Conservation (phyloP, 2,888 invertebrate genomes). For the Priocnemis perturbator region DNA sequence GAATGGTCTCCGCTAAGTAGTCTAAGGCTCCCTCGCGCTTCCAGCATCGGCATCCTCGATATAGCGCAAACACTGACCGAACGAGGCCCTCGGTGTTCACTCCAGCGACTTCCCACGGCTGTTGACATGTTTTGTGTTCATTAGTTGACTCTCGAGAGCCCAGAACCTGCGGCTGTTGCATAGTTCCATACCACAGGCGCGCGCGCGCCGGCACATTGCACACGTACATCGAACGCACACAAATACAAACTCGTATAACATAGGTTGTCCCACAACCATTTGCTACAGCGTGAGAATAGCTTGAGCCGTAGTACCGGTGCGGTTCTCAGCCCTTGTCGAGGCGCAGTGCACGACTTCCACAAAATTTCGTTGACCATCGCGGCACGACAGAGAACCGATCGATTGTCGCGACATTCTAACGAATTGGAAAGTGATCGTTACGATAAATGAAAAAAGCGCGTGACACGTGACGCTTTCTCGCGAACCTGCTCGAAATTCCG, state of each 20-base stretch:
- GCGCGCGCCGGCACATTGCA: slow-evolving; percentile 11
- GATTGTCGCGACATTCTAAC: no score
- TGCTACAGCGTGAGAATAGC: slow-evolving; percentile 63
- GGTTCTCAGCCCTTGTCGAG: no score
- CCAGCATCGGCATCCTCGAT: slow-evolving; percentile 42
- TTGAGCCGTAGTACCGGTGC: slow-evolving; percentile 12
- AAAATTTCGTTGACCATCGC: no score
- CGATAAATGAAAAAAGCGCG: no score
- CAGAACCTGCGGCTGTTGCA: slow-evolving; percentile 45
- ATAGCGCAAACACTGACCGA: slow-evolving; percentile 45
- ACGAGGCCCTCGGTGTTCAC: slow-evolving; percentile 39
- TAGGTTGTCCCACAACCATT: slow-evolving; percentile 54
- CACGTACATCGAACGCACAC: slow-evolving; percentile 21
- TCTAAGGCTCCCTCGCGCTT: slow-evolving; percentile 1
- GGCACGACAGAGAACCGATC: no score
- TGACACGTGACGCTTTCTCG: no score
- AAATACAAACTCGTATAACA: slow-evolving; percentile 4
- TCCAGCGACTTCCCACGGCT: slow-evolving; percentile 70
- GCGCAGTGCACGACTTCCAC: no score
- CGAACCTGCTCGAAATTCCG: no score
- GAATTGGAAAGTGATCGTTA: no score
- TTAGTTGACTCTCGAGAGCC: slow-evolving; percentile 65
- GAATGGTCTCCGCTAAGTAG: no score
- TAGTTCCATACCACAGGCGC: slow-evolving; percentile 36
- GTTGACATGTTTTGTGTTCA: slow-evolving; percentile 74